Percentiles rank a stretch among this genome's conserved stretches.
Conservation (phyloP, 2,113 vertebrate species). For the Acanthisitta chloris region DNA sequence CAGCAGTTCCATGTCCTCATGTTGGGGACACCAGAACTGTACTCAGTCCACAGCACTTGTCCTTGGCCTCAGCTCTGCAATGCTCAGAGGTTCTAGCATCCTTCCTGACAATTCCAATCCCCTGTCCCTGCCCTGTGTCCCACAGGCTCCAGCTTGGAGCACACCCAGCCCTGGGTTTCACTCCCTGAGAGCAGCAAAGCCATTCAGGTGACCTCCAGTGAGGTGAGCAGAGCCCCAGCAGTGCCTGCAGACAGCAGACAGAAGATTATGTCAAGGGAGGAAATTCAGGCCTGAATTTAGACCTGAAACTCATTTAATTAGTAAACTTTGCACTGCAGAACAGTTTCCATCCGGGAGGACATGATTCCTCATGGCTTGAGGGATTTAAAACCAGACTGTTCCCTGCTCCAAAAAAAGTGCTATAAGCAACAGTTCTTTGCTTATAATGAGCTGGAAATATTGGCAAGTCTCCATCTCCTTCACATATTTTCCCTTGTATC, state of each 20-base stretch:
- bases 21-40: too few species aligned
- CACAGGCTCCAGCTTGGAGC: background rate
- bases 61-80: background rate
- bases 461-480: constrained; percentile 46
- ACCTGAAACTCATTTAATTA: background rate
- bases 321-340: background rate
- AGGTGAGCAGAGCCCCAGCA: background rate
- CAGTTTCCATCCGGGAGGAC: background rate
- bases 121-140: background rate
- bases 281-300: background rate
- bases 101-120: fast-evolving
- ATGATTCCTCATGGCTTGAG: background rate
- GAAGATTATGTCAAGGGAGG: background rate
- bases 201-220: background rate
- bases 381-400: constrained; percentile 49
- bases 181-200: background rate
- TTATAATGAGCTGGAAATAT: constrained; percentile 54
- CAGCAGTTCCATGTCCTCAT: too few species aligned
- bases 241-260: background rate
- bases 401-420: constrained; percentile 42
- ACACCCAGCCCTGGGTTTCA: background rate
- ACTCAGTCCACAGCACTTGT: fast-evolving
- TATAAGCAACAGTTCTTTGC: constrained; percentile 38
- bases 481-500: constrained; percentile 38
- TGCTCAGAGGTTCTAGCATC: fast-evolving